Evolutionary conservation across 1,140 invertebrate species (phyloP), one percentile per base, ranked within the genome.

Genomic region (Halictus rubicundus): DNA sequence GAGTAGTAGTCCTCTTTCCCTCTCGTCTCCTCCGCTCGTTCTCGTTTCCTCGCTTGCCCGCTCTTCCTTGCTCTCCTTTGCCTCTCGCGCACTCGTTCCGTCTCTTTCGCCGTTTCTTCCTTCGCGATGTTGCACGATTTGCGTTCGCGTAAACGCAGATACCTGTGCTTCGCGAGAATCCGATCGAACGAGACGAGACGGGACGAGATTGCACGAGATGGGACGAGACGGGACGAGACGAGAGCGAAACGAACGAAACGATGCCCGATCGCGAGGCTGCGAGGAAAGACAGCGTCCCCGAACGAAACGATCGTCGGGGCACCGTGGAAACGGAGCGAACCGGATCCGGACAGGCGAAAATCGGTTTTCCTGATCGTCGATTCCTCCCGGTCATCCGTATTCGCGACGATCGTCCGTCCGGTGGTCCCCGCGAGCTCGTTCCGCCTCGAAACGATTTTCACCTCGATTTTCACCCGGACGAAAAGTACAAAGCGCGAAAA

Each of bases 1-100:
- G 83, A 87, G 87, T 84, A 84, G 87, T 83, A 77, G 81, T 86
- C 86, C 88, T 86, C 86, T 86, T 79, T 81, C 80, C 79, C 77
- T 82, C 81, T 65, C 82, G 59, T 70, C 73, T 87, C 84, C 81
- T 69, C 78, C 83, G 49, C 74, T 81, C 85, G 71, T 78, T 85
- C 88, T 88, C 82, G 78, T 83, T 87, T 82, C 71, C 83, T 84
- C 84, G 86, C 78, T 87, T 83, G 70, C 82, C 81, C 84, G 77
- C 80, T 83, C 84, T 74, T 81, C 80, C 80, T 86, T 78, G 68
- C 78, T 83, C 72, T 65, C 61, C 73, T 82, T 78, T 57, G 74
- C 49, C 78, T 59, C 64, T 78, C 75, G 52, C 77, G 54, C 57
- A 39, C 80, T 68, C 76, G 42, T 76, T 70, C 61, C 52, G 63